phyloP scores from a whole-genome alignment of 1,140 invertebrate species.

The Temnothorax nylanderi region DNA sequence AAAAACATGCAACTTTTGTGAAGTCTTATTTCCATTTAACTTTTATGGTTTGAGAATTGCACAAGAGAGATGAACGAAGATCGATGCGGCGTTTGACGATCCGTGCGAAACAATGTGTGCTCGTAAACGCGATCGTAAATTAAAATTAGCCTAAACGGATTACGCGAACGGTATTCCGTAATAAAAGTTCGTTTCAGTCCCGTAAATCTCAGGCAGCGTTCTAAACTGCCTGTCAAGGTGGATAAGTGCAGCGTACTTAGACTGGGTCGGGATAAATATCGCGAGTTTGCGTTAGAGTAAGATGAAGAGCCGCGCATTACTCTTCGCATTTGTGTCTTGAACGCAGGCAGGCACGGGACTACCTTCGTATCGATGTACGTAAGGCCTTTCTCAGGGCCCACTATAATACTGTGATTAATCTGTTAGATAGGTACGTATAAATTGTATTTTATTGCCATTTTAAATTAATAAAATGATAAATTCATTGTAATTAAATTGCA shows the following conservation, averaged over 20 bases:
- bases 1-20: not conserved
- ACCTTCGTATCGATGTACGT: not conserved
- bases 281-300: conserved; percentile 58
- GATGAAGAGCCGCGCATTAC: conserved; percentile 64
- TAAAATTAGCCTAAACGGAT: conserved; percentile 64
- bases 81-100: conserved; percentile 2
- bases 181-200: conserved; percentile 28
- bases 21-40: not conserved
- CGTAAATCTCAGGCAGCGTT: conserved; percentile 66
- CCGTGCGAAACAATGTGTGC: conserved; percentile 18
- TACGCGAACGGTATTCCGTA: not conserved
- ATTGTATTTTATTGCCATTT: not conserved
- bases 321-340: conserved; percentile 45
- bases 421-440: not conserved
- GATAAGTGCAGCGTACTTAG: conserved; percentile 65
- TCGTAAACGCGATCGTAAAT: conserved; percentile 59
- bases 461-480: conserved; percentile 31
- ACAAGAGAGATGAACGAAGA: not conserved
- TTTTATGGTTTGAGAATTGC: not conserved
- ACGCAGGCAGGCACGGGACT: not conserved
- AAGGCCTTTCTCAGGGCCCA: not conserved
- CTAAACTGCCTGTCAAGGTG: conserved; percentile 57
- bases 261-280: conserved; percentile 62
- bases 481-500: not conserved
- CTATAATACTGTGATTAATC: conserved; percentile 12